These are phyloP conservation scores for Fulica atra DNA, from an alignment of 2,113 vertebrate species.

Conservation along the genomic window DNA sequence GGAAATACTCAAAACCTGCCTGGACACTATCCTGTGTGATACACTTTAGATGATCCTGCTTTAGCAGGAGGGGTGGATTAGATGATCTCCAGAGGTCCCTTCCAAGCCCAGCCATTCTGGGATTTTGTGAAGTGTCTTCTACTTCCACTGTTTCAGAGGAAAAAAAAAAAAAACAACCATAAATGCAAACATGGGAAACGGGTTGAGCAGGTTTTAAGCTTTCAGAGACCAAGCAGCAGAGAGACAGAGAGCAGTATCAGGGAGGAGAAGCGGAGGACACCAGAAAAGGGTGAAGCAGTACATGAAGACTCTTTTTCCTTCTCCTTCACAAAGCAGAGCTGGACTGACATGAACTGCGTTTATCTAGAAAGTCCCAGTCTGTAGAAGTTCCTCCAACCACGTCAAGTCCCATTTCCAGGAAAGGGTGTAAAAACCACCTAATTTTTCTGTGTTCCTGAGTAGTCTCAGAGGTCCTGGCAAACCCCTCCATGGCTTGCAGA, in stretches of 20 bases:
- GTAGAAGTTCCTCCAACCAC: background rate
- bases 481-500: background rate
- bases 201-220: background rate
- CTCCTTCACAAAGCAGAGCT: background rate
- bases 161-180: background rate
- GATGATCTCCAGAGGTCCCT: too few species aligned
- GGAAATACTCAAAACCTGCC: too few species aligned
- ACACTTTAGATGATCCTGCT: too few species aligned
- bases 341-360: background rate
- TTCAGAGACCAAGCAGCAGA: background rate
- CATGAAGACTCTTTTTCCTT: background rate
- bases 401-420: background rate
- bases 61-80: too few species aligned
- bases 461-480: background rate
- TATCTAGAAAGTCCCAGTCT: background rate
- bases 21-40: too few species aligned
- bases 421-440: background rate
- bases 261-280: background rate
- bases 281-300: background rate
- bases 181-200: background rate
- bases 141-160: background rate
- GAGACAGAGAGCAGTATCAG: background rate
- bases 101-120: too few species aligned
- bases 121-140: background rate
- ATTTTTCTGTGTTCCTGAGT: background rate